Percentiles rank a stretch among this genome's conserved stretches.
Conservation (phyloP, 2,888 invertebrate genomes). For the Gastrophysa polygoni region DNA sequence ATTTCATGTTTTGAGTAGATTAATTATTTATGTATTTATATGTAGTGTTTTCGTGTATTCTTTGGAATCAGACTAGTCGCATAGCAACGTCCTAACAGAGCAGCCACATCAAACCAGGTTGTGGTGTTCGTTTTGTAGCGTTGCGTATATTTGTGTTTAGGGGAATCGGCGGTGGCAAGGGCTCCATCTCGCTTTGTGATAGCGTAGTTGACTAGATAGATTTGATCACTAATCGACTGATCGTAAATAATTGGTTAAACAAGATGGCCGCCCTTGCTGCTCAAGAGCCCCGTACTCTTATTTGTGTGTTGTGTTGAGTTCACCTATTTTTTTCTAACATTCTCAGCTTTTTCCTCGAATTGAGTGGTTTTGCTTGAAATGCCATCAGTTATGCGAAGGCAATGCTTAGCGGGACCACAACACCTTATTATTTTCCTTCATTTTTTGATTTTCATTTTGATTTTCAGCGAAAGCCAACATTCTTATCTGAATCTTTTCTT, state of each 20-base stretch:
- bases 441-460: slow-evolving; percentile 34
- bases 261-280: slow-evolving; percentile 41
- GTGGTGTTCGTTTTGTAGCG: slow-evolving; percentile 45
- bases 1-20: slow-evolving; percentile 42
- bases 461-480: slow-evolving; percentile 16
- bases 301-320: slow-evolving; percentile 57
- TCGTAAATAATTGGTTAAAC: slow-evolving; percentile 37
- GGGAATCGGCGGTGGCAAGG: slow-evolving; percentile 42
- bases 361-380: slow-evolving; percentile 56
- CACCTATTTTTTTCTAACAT: slow-evolving; percentile 45
- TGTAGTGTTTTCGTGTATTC: slow-evolving; percentile 58
- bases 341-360: slow-evolving; percentile 49
- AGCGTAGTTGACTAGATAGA: slow-evolving; percentile 40
- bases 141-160: slow-evolving; percentile 48
- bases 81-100: slow-evolving; percentile 45
- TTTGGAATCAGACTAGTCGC: slow-evolving; percentile 53
- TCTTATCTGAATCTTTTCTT: slow-evolving; percentile 36
- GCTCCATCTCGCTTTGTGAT: slow-evolving; percentile 46
- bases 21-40: slow-evolving; percentile 52
- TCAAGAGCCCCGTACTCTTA: slow-evolving; percentile 43
- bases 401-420: slow-evolving; percentile 56
- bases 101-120: slow-evolving; percentile 17
- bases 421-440: slow-evolving; percentile 39
- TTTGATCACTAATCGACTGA: slow-evolving; percentile 40
- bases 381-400: slow-evolving; percentile 51